Evolutionary conservation across 37 sponge, comb jelly and placozoan genomes (phyloP), one percentile per base, ranked within the genome.

Genomic region (Tethya wilhelma): DNA sequence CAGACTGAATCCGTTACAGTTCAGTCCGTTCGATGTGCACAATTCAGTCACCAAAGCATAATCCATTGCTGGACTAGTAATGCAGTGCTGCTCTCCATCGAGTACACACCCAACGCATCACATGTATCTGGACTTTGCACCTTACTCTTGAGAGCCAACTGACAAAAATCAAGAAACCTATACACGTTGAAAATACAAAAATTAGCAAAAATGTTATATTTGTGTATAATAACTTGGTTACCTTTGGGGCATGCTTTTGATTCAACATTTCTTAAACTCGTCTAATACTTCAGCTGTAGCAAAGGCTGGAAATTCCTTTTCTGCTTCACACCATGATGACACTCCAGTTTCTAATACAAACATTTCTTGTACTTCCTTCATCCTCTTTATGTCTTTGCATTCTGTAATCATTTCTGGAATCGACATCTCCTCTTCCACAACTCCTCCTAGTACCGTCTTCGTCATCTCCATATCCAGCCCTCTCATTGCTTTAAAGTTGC

Each of bases 341-440:
- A 62, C 63, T 11, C 63, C 63, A 62, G 63, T 62, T 23, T n/a
- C n/a, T n/a, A n/a, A n/a, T n/a, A n/a, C n/a, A n/a, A n/a, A n/a
- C n/a, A n/a, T n/a, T n/a, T n/a, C n/a, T n/a, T n/a, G n/a, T n/a
- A n/a, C n/a, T n/a, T n/a, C n/a, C n/a, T n/a, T n/a, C n/a, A n/a
- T n/a, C 22, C 63, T n/a, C 63, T 62, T 62, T 62, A 62, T 62
- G 9, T 62, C 63, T 62, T 26, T 14, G 63, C 63, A 62, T 23
- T 62, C 63, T 8, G 8, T 23, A 62, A 23, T 62, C 63, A 62
- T 62, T 23, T 62, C 63, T 62, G 9, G 63, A 26, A 62, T 62
- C 8, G 63, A 62, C 29, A n/a, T 62, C 29, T 62, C 63, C n/a
- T n/a, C n/a, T n/a, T n/a, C n/a, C n/a, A n/a, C n/a, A n/a, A n/a